Percentiles rank a stretch among this genome's conserved stretches.
phyloP scores from a whole-genome alignment of 2,797 vertebrate genomes.

The Lacerta viridis region DNA sequence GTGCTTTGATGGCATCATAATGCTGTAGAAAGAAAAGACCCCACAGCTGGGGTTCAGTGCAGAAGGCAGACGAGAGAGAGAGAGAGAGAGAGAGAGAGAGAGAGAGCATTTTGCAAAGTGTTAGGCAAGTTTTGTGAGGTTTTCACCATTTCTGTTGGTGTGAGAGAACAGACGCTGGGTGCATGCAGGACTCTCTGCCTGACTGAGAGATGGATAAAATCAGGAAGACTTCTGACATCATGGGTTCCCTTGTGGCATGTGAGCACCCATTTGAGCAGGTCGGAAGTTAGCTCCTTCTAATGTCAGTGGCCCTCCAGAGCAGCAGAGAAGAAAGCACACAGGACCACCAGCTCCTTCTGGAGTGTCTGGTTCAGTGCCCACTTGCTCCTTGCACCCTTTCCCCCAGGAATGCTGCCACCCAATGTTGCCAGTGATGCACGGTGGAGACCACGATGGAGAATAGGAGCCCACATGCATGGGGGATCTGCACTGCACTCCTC shows the following conservation, averaged over 20 bases:
- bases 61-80: no score
- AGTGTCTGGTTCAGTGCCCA: neutral
- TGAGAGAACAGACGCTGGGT: neutral
- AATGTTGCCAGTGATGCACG: no score
- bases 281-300: neutral
- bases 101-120: neutral
- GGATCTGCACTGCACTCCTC: neutral
- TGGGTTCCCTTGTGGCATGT: neutral
- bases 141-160: neutral
- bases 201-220: neutral
- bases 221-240: neutral
- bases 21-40: neutral
- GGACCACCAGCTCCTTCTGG: neutral
- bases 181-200: no score
- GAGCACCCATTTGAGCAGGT: neutral
- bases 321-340: neutral
- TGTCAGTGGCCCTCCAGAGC: neutral
- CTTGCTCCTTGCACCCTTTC: no score
- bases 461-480: no score
- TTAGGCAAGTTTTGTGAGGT: no score
- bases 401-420: no score
- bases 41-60: neutral
- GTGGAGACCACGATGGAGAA: no score
- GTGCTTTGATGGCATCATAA: neutral
- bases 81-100: no score